These are phyloP conservation scores for Tetragonula carbonaria DNA, from an alignment of 2,888 invertebrate species.

Conservation along the genomic window DNA sequence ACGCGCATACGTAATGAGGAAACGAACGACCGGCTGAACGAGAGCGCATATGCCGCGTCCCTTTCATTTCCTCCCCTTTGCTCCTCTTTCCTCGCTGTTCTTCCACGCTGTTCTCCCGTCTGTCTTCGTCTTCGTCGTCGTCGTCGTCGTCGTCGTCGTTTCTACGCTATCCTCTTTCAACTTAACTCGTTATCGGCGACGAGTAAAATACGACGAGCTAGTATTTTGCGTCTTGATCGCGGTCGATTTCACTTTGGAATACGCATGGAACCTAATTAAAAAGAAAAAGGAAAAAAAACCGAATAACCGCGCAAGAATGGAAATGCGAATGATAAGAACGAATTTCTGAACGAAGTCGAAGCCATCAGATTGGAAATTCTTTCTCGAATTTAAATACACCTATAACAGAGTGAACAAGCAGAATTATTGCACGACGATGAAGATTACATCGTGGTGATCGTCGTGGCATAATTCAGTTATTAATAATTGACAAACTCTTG, in stretches of 20 bases:
- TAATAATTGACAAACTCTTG: too few species aligned
- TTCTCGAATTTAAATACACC: too few species aligned
- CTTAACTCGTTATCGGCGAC: background rate
- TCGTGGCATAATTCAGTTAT: too few species aligned
- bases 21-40: constrained; percentile 68
- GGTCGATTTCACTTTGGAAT: background rate
- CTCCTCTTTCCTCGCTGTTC: background rate
- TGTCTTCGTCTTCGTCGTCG: background rate
- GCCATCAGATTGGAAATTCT: too few species aligned
- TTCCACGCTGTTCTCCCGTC: background rate
- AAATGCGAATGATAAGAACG: too few species aligned
- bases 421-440: too few species aligned
- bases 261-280: background rate
- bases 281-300: background rate
- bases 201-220: background rate
- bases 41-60: constrained; percentile 63
- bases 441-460: too few species aligned
- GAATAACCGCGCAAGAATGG: background rate
- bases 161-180: background rate
- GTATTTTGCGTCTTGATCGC: background rate
- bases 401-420: too few species aligned
- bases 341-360: too few species aligned
- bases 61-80: constrained; percentile 38
- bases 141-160: background rate
- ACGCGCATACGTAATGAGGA: constrained; percentile 79